A percentile compares a stretch with the other conserved stretches of the same genome.
Evolutionary conservation across 2,888 invertebrate genomes (phyloP).

Genomic region (Drosophila basisetae): DNA sequence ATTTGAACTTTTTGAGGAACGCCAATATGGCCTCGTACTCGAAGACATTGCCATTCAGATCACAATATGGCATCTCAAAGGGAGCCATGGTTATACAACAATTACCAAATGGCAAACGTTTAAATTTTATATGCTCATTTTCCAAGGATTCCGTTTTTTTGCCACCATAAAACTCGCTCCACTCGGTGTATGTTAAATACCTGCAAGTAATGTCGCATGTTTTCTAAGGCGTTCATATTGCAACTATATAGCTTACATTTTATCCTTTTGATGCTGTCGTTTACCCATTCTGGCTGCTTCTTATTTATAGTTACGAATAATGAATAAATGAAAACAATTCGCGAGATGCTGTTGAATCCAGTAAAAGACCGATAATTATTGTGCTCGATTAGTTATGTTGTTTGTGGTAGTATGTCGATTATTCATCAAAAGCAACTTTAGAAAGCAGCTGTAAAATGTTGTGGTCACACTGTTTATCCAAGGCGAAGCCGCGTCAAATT

Average conservation of each 20-base stretch:
- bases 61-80: constrained; percentile 96
- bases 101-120: constrained; percentile 96
- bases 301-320: constrained; percentile 9
- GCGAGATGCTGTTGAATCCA: neutral
- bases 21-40: constrained; percentile 94
- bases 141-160: constrained; percentile 90
- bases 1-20: constrained; percentile 95
- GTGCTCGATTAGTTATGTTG: neutral
- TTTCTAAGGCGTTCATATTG: fast-evolving
- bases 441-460: constrained; percentile 1
- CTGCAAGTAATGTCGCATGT: constrained; percentile 40
- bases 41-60: constrained; percentile 95
- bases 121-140: constrained; percentile 92
- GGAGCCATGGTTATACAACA: constrained; percentile 96
- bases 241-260: constrained; percentile 88
- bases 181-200: constrained; percentile 84
- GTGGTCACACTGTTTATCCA: constrained; percentile 44
- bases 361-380: neutral
- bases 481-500: constrained; percentile 53
- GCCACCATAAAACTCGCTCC: constrained; percentile 95
- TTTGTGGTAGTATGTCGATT: constrained; percentile 21
- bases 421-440: neutral
- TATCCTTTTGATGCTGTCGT: constrained; percentile 97
- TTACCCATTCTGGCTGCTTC: constrained; percentile 91
- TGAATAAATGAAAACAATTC: constrained; percentile 25